Conservation (phyloP, 2,113 vertebrate genomes). For the Dicentrarchus labrax region DNA sequence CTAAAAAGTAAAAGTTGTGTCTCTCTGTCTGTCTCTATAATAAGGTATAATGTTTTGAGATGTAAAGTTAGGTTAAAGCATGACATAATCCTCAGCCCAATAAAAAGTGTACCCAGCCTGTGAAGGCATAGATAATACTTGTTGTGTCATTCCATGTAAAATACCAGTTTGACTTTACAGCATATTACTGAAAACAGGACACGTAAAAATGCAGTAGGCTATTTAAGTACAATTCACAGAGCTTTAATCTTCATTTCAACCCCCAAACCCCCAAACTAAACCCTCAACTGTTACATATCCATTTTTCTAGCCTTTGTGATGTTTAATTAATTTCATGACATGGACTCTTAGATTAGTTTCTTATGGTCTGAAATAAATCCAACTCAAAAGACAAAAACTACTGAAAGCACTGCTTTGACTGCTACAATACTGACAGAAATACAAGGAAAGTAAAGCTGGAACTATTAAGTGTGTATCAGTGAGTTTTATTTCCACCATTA, state of each 20-base stretch:
- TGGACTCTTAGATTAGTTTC: background rate
- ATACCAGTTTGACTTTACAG: background rate
- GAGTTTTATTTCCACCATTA: background rate
- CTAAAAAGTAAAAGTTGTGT: background rate
- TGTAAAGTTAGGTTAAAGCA: background rate
- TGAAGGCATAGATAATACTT: background rate
- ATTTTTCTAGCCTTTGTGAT: background rate
- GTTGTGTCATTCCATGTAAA: background rate
- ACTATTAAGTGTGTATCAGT: background rate
- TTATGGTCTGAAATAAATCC: conserved; percentile 19
- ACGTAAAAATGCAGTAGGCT: background rate
- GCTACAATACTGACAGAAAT: background rate
- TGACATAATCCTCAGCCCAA: conserved; percentile 3
- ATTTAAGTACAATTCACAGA: conserved; percentile 4
- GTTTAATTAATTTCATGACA: conserved; percentile 11
- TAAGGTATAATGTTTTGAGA: background rate
- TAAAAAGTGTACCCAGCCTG: background rate
- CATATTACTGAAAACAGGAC: background rate
- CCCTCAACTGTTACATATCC: background rate
- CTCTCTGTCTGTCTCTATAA: background rate
- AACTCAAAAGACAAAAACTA: conserved; percentile 17
- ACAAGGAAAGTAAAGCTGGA: background rate
- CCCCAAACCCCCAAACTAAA: background rate
- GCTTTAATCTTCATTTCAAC: conserved; percentile 16
- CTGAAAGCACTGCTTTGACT: background rate